A percentile compares a stretch with the other conserved stretches of the same genome.
These are phyloP conservation scores for Apodemia mormo DNA, from an alignment of 2,888 invertebrate genomes.

Conservation along the genomic window DNA sequence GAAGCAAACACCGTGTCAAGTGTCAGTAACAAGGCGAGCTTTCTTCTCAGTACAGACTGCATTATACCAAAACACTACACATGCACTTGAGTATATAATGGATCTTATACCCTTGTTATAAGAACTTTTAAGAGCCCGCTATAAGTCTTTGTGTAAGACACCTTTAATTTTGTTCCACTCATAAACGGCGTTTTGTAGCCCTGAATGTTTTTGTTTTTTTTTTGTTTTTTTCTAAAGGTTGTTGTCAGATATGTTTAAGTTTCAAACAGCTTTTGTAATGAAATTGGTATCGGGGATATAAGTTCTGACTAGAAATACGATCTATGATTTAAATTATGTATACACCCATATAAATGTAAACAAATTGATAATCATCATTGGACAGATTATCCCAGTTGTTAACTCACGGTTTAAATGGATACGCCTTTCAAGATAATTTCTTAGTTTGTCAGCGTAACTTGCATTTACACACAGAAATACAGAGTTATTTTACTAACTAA, in stretches of 20 bases:
- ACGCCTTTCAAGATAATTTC: no score
- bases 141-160: slow-evolving; percentile 23
- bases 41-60: slow-evolving; percentile 63
- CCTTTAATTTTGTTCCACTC: slow-evolving; percentile 26
- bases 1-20: slow-evolving; percentile 61
- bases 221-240: slow-evolving; percentile 1
- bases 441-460: no score
- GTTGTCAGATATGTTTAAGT: slow-evolving; percentile 7
- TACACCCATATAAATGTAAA: no score
- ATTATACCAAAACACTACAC: slow-evolving; percentile 44
- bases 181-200: slow-evolving; percentile 21
- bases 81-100: slow-evolving; percentile 23
- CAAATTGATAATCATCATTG: no score
- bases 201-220: slow-evolving; percentile 21
- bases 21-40: slow-evolving; percentile 72
- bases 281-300: no score
- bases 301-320: no score
- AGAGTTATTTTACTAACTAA: no score
- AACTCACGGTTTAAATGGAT: no score
- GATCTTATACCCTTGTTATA: slow-evolving; percentile 33
- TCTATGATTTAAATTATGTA: no score
- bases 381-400: no score
- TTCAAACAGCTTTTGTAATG: not conserved
- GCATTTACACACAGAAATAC: no score
- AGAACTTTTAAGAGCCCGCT: slow-evolving; percentile 22